Evolutionary conservation across 2,113 vertebrate species (phyloP).

Genomic region (Hylia prasina): DNA sequence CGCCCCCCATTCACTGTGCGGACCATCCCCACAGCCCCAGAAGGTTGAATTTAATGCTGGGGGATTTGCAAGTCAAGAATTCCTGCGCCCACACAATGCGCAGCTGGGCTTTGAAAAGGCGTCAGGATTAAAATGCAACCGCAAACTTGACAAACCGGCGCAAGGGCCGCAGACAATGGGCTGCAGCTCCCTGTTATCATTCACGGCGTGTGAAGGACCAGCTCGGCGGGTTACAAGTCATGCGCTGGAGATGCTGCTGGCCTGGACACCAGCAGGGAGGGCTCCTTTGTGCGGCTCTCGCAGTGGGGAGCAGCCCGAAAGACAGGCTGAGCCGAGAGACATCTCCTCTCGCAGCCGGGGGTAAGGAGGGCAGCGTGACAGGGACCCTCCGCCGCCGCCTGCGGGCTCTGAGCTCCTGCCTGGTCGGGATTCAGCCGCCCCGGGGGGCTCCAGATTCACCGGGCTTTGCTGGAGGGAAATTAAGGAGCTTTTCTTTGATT

Average conservation of each 20-base stretch:
- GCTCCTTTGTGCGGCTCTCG: slow-evolving; percentile 41
- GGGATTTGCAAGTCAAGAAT: slow-evolving; percentile 68
- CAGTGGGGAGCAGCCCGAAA: neutral
- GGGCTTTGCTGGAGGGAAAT: neutral
- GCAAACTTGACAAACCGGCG: slow-evolving; percentile 52
- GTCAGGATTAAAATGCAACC: slow-evolving; percentile 59
- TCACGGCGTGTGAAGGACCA: slow-evolving; percentile 37
- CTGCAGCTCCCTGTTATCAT: slow-evolving; percentile 41
- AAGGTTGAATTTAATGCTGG: slow-evolving; percentile 64
- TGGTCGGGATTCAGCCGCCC: neutral
- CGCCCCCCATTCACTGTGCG: neutral
- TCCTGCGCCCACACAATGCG: slow-evolving; percentile 58
- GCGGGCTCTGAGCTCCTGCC: neutral
- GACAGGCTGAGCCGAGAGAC: neutral
- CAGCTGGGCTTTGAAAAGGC: slow-evolving; percentile 59
- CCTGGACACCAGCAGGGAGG: neutral
- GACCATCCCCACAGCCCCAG: slow-evolving; percentile 37
- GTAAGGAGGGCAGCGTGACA: neutral
- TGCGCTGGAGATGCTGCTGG: slow-evolving; percentile 32
- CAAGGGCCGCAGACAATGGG: slow-evolving; percentile 42
- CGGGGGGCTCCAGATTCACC: neutral
- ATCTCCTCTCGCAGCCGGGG: neutral
- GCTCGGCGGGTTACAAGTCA: slow-evolving; percentile 34
- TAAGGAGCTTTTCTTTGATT: neutral
- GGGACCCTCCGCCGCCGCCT: neutral